Evolutionary conservation across 2,113 vertebrate genomes (phyloP).

Genomic region (Turnix velox): DNA sequence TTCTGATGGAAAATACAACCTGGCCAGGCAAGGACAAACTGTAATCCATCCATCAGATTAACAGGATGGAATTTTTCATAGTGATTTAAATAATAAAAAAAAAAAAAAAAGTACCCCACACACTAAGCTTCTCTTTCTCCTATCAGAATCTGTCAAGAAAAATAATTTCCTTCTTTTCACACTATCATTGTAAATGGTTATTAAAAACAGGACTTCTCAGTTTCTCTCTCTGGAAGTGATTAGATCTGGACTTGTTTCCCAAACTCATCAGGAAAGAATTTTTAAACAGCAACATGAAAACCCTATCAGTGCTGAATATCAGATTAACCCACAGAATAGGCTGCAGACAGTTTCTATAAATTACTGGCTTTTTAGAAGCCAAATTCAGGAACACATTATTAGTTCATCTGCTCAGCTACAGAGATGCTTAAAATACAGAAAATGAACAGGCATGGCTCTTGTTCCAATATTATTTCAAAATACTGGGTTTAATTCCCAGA

Average conservation of each 20-base stretch:
- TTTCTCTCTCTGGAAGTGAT: constrained; percentile 21
- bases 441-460: neutral
- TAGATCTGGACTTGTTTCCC: constrained; percentile 15
- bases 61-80: constrained; percentile 32
- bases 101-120: neutral
- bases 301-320: neutral
- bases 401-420: constrained; percentile 38
- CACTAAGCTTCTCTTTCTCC: constrained; percentile 8
- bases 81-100: too few relatives aligned
- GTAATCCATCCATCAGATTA: constrained; percentile 61
- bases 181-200: neutral
- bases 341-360: neutral
- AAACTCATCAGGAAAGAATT: constrained; percentile 25
- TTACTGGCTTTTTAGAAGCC: neutral
- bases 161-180: constrained; percentile 42
- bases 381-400: constrained; percentile 2
- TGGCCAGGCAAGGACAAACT: constrained; percentile 44
- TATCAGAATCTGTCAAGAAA: constrained; percentile 42
- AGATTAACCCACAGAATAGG: constrained; percentile 1
- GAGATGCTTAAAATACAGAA: constrained; percentile 12
- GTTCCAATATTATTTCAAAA: neutral
- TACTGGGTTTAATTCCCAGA: neutral
- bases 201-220: constrained; percentile 19
- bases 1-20: constrained; percentile 50
- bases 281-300: constrained; percentile 17